Percentiles rank a stretch among this genome's conserved stretches.
Conservation (phyloP, 37 sponge, comb jelly and placozoan genomes). For the Bolinopsis microptera region DNA sequence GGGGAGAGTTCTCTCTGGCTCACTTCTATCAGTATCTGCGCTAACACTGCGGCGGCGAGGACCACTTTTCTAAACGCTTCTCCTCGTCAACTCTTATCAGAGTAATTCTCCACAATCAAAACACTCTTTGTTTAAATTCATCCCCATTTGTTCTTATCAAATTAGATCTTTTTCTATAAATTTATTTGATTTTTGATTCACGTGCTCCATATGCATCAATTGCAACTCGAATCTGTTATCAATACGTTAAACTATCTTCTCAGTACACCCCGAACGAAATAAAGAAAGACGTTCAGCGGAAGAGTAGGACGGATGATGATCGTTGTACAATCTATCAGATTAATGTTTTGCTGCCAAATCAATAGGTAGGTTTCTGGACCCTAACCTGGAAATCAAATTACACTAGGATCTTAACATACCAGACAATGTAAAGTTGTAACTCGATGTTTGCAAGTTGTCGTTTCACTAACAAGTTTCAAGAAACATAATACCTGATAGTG, state of each 20-base stretch:
- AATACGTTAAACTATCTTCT: too few species aligned
- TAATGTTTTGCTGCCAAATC: conserved; percentile 49
- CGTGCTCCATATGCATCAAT: too few species aligned
- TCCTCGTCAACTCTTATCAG: conserved; percentile 48
- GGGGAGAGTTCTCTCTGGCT: conserved; percentile 35
- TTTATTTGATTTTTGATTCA: too few species aligned
- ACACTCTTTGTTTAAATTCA: neutral
- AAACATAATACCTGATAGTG: too few species aligned
- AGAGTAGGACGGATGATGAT: neutral
- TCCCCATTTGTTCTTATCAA: neutral
- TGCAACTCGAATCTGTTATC: too few species aligned
- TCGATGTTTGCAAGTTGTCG: neutral
- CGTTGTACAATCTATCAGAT: conserved; percentile 34
- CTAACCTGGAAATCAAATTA: neutral
- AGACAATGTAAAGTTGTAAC: too few species aligned
- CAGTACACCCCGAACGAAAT: neutral
- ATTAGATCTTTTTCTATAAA: too few species aligned
- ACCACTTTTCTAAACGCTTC: conserved; percentile 18
- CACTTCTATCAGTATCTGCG: neutral
- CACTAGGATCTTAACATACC: too few species aligned
- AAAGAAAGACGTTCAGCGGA: neutral
- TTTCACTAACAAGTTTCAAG: too few species aligned
- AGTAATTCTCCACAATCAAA: too few species aligned
- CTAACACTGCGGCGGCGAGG: neutral
- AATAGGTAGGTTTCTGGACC: conserved; percentile 13